Evolutionary conservation across 2,113 vertebrate genomes (phyloP).

Genomic region (Chionodraco myersi): DNA sequence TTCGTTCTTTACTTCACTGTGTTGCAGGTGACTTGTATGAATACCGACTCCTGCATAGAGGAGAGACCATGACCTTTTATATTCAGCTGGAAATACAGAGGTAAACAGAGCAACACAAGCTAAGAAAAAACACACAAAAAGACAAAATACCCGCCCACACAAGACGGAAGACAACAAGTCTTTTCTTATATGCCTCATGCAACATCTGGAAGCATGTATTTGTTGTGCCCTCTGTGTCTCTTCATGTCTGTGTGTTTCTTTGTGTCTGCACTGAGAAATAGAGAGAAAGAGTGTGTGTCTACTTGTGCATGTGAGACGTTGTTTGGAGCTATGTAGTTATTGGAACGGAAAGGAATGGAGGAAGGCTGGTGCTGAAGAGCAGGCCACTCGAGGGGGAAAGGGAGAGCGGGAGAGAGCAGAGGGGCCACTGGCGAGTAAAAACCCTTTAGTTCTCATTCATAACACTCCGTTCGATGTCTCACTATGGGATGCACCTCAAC

Average conservation of each 20-base stretch:
- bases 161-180: slow-evolving; percentile 7
- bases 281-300: background rate
- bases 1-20: slow-evolving; percentile 30
- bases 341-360: slow-evolving; percentile 72
- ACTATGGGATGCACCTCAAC: no score
- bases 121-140: background rate
- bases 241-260: slow-evolving; percentile 23
- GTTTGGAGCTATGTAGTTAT: slow-evolving; percentile 75
- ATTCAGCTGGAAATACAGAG: slow-evolving; percentile 37
- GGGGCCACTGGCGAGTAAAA: slow-evolving; percentile 57
- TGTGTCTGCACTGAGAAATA: background rate
- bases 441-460: slow-evolving; percentile 51
- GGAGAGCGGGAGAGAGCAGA: slow-evolving; percentile 21
- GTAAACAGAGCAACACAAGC: slow-evolving; percentile 6
- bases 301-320: slow-evolving; percentile 54
- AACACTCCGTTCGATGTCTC: no score
- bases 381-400: slow-evolving; percentile 60
- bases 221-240: slow-evolving; percentile 26
- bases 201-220: slow-evolving; percentile 33
- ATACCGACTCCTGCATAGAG: slow-evolving; percentile 21
- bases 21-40: slow-evolving; percentile 19
- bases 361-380: slow-evolving; percentile 71
- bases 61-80: slow-evolving; percentile 56
- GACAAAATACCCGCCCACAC: background rate
- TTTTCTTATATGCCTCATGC: slow-evolving; percentile 26